phyloP scores from a whole-genome alignment of 2,888 invertebrate genomes.

The Caenorhabditis panamensis region DNA sequence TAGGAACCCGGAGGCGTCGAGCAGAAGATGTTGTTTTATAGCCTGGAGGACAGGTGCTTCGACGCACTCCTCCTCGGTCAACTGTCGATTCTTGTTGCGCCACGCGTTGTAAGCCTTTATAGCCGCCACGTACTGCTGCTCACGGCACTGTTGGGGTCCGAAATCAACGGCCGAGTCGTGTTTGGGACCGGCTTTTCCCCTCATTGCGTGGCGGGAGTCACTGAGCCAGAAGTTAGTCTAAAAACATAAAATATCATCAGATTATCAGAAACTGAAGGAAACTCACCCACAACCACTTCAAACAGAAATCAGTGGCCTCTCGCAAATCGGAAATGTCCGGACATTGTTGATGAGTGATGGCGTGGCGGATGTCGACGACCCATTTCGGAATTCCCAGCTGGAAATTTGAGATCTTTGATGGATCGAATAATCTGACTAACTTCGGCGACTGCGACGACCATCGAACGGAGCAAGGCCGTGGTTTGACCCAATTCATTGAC shows the following conservation, averaged over 20 bases:
- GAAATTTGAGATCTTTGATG: constrained; percentile 80
- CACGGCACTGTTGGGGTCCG: constrained; percentile 13
- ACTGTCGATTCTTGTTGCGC: constrained; percentile 18
- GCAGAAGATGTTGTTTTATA: constrained; percentile 24
- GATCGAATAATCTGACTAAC: background rate
- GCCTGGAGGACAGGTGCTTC: background rate
- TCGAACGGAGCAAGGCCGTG: constrained; percentile 5
- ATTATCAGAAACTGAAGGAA: too few species aligned
- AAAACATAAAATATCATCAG: background rate
- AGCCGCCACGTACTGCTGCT: constrained; percentile 24
- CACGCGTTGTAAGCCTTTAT: constrained; percentile 26
- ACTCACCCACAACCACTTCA: constrained; percentile 86
- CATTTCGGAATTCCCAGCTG: constrained; percentile 88
- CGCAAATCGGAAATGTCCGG: constrained; percentile 86
- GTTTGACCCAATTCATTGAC: constrained; percentile 81
- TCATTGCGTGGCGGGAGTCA: constrained; percentile 42
- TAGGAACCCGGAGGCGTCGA: constrained; percentile 19
- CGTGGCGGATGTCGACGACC: constrained; percentile 89
- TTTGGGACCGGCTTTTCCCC: constrained; percentile 11
- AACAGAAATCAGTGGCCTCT: constrained; percentile 85
- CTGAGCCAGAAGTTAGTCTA: constrained; percentile 49
- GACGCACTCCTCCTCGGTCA: constrained; percentile 9
- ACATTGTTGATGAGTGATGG: constrained; percentile 87
- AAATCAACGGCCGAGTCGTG: background rate
- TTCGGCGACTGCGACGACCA: constrained; percentile 20